Percentiles rank a stretch among this genome's conserved stretches.
Conservation (phyloP, 53 echinoderm and acorn worm species). For the Antedon mediterranea region DNA sequence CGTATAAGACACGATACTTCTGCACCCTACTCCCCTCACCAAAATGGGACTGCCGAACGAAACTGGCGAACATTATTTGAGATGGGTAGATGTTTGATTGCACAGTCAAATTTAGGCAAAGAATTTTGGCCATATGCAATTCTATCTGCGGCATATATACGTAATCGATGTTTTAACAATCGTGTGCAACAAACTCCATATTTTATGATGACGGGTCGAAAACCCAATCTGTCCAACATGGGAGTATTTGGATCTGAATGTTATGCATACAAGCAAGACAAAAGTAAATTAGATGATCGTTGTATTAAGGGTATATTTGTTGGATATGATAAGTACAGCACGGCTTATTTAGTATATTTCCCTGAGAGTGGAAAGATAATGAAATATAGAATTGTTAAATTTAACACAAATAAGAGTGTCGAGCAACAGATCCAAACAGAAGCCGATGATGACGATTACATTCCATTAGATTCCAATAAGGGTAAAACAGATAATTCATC, state of each 20-base stretch:
- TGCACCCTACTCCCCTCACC: not conserved
- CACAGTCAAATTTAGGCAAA: too few species aligned
- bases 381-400: not conserved
- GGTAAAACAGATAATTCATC: not conserved
- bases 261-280: conserved; percentile 12
- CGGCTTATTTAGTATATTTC: not conserved
- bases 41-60: too few species aligned
- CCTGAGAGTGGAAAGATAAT: not conserved
- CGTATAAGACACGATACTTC: conserved; percentile 10
- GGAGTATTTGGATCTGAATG: conserved; percentile 17
- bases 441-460: not conserved
- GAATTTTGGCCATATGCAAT: too few species aligned
- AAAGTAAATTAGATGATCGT: not conserved
- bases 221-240: too few species aligned
- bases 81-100: too few species aligned
- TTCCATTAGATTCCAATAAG: not conserved
- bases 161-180: too few species aligned
- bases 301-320: not conserved
- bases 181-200: not conserved
- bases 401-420: not conserved
- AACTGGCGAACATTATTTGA: too few species aligned
- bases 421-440: conserved; percentile 9
- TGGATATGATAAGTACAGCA: not conserved
- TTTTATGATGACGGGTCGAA: conserved; percentile 1
- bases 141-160: too few species aligned